Evolutionary conservation across 1,140 invertebrate genomes (phyloP).

Genomic region (Solen grandis): DNA sequence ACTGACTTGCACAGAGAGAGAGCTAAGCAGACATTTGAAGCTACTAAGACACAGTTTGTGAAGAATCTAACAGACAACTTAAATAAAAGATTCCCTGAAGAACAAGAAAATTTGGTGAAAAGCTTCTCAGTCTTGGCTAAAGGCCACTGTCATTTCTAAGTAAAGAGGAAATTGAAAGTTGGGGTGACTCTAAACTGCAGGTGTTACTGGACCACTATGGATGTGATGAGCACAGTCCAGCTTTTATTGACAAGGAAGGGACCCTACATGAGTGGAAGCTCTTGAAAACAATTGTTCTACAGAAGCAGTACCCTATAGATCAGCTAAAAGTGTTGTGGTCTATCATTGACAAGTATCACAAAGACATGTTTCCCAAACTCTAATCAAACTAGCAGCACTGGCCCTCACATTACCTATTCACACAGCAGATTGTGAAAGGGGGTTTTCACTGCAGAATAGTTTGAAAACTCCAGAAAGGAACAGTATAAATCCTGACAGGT

Average conservation of each 20-base stretch:
- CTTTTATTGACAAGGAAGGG: slow-evolving; percentile 11
- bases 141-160: slow-evolving; percentile 10
- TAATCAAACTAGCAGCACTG: slow-evolving; percentile 23
- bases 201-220: slow-evolving; percentile 7
- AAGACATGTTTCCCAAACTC: slow-evolving; percentile 1
- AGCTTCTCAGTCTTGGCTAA: slow-evolving; percentile 5
- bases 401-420: slow-evolving; percentile 24
- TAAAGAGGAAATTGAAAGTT: slow-evolving; percentile 16
- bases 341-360: slow-evolving; percentile 16
- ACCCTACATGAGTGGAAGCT: slow-evolving; percentile 22
- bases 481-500: slow-evolving; percentile 5
- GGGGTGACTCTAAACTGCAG: background rate
- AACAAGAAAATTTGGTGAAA: background rate
- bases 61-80: background rate
- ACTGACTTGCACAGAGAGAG: background rate
- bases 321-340: slow-evolving; percentile 20
- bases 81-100: background rate
- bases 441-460: slow-evolving; percentile 16
- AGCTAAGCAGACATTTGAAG: background rate
- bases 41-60: background rate
- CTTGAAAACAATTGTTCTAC: slow-evolving; percentile 35
- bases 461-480: slow-evolving; percentile 16
- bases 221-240: background rate
- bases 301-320: slow-evolving; percentile 40
- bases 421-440: slow-evolving; percentile 23